Conservation (phyloP, 2,888 invertebrate species). For the Drosophila phalerata region DNA sequence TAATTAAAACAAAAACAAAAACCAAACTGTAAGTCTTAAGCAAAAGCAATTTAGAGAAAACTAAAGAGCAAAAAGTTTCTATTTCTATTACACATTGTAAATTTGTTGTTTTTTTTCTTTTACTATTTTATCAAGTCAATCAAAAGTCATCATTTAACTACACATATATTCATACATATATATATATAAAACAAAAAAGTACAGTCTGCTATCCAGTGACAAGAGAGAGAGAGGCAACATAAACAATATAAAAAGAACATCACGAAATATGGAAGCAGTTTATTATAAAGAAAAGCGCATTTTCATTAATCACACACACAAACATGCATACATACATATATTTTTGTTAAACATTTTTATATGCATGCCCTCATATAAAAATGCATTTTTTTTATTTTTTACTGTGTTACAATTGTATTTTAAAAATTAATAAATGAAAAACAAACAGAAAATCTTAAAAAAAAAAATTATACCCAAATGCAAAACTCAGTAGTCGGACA, state of each 20-base stretch:
- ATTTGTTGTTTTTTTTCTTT: constrained; percentile 47
- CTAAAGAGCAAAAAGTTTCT: constrained; percentile 56
- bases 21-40: constrained; percentile 59
- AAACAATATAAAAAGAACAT: constrained; percentile 31
- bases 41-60: constrained; percentile 57
- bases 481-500: constrained; percentile 57
- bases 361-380: constrained; percentile 53
- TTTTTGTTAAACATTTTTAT: constrained; percentile 67
- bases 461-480: constrained; percentile 30
- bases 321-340: constrained; percentile 32
- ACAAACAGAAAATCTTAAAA: constrained; percentile 28
- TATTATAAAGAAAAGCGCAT: constrained; percentile 23
- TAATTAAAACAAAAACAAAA: constrained; percentile 28
- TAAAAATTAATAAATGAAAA: constrained; percentile 57
- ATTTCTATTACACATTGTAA: constrained; percentile 55
- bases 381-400: constrained; percentile 66
- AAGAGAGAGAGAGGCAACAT: constrained; percentile 14
- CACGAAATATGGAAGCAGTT: constrained; percentile 40
- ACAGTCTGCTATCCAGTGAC: constrained; percentile 54
- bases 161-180: background rate
- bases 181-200: constrained; percentile 4
- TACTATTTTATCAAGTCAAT: constrained; percentile 25
- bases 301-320: constrained; percentile 42
- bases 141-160: constrained; percentile 26
- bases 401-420: constrained; percentile 72